These are phyloP conservation scores for Myiozetetes cayanensis DNA, from an alignment of 2,113 vertebrate species.

Conservation along the genomic window DNA sequence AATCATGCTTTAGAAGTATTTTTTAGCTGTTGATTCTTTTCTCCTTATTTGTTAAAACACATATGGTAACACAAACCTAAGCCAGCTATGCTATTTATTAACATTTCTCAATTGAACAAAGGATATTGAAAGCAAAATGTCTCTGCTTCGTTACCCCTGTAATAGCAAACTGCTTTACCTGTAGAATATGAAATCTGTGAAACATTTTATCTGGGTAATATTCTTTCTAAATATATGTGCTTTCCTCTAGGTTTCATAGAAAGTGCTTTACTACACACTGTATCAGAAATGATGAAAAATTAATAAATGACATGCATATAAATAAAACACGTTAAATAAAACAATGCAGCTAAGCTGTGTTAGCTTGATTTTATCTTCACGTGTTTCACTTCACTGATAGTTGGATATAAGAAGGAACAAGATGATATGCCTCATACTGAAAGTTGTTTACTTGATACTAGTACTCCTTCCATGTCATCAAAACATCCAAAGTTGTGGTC, in stretches of 20 bases:
- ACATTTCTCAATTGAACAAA: not conserved
- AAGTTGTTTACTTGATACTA: not conserved
- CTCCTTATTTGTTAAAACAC: not conserved
- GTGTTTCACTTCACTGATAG: not conserved
- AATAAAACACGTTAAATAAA: not conserved
- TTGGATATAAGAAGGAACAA: not conserved
- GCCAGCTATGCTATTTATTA: not conserved
- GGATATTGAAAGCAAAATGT: not conserved
- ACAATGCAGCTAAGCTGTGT: not conserved
- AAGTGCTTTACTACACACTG: not conserved
- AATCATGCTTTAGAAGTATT: not conserved
- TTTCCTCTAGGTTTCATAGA: not conserved
- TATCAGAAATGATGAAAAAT: not conserved
- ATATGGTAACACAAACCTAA: not conserved
- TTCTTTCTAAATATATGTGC: not conserved
- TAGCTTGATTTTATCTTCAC: not conserved
- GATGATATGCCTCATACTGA: fast-evolving
- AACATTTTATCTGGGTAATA: not conserved
- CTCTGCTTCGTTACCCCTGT: not conserved
- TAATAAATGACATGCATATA: not conserved
- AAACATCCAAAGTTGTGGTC: not conserved
- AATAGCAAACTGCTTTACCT: not conserved
- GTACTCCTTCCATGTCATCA: not conserved
- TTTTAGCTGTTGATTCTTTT: not conserved
- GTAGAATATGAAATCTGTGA: not conserved